A percentile compares a stretch with the other conserved stretches of the same genome.
phyloP scores from a whole-genome alignment of 2,113 vertebrate species.

The Dipodomys stephensi region DNA sequence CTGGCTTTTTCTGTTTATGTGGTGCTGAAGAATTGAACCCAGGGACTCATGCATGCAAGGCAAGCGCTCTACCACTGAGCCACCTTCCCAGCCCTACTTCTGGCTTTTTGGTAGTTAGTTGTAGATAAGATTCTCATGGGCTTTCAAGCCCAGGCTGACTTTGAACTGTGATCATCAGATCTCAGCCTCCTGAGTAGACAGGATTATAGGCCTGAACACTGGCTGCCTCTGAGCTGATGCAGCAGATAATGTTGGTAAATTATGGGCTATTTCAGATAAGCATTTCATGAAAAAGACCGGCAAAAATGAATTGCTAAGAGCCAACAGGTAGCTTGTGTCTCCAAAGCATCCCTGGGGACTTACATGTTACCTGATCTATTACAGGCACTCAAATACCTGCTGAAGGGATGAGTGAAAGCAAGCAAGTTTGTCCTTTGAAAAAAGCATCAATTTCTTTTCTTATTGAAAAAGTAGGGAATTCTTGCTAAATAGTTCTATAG shows the following conservation, averaged over 20 bases:
- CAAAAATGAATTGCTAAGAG: conserved; percentile 32
- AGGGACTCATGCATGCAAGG: too few relatives aligned
- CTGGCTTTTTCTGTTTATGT: too few relatives aligned
- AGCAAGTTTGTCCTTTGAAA: conserved; percentile 46
- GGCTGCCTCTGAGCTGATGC: neutral
- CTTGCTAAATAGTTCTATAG: conserved; percentile 30
- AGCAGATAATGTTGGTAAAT: conserved; percentile 21
- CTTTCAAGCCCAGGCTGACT: too few relatives aligned
- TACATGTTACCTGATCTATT: neutral
- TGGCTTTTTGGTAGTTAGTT: too few relatives aligned
- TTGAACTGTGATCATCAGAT: too few relatives aligned
- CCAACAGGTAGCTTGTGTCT: neutral
- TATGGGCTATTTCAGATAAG: neutral
- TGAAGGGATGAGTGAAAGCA: conserved; percentile 44
- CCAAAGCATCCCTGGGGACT: neutral
- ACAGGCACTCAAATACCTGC: neutral
- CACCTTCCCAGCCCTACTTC: neutral
- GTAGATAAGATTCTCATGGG: too few relatives aligned
- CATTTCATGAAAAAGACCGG: conserved; percentile 17
- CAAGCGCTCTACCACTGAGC: too few relatives aligned
- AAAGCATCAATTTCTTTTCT: neutral
- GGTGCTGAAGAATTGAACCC: too few relatives aligned
- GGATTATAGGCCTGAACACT: too few relatives aligned
- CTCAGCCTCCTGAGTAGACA: too few relatives aligned
- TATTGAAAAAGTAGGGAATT: conserved; percentile 9